Evolutionary conservation across 2,888 invertebrate species (phyloP), one percentile per base, ranked within the genome.

Genomic region (Drosophila sordidula): DNA sequence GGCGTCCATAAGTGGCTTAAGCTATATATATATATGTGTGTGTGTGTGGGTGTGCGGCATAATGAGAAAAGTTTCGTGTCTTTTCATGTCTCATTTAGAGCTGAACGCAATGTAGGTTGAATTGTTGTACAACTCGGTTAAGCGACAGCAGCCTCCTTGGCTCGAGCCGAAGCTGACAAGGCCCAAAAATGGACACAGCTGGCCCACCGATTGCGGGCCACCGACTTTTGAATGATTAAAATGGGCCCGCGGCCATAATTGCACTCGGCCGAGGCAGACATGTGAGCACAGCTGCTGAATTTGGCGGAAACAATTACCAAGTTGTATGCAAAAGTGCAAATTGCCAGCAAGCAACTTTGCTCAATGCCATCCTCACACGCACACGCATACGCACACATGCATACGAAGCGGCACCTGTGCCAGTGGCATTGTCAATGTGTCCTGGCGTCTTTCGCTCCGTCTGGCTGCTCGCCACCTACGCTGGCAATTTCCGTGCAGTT

Each of bases 1-100:
- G 54, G 42, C 50, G 44, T 44, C 47, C 63, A 68, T 70, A 81
- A 80, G 80, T 77, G 77, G 70, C 18, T 18, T 18, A 18, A 18
- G 18, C 18, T 18, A 18, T 57, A n/a, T 49, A n/a, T n/a, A 8
- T 18, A 5, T 59, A 4, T 38, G 34, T 58, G 22, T 50, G 38
- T 50, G 46, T 42, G 55, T 36, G 45, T 70, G 69, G 36, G 44
- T 49, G 26, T 49, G 36, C 57, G 51, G 82, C 87, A 87, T 91
- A 91, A 91, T 91, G 91, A 91, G 91, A 91, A 91, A 91, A 91
- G 86, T 91, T 91, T 89, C 80, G 73, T 87, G 80, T 81, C 81
- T 82, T 81, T 82, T 87, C 85, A 87, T 85, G 88, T 87, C 82
- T 82, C 82, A 87, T 82, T 82, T 80, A 87, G 88, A 80, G 84